Conservation (phyloP, 2,113 vertebrate species). For the Camelus bactrianus region DNA sequence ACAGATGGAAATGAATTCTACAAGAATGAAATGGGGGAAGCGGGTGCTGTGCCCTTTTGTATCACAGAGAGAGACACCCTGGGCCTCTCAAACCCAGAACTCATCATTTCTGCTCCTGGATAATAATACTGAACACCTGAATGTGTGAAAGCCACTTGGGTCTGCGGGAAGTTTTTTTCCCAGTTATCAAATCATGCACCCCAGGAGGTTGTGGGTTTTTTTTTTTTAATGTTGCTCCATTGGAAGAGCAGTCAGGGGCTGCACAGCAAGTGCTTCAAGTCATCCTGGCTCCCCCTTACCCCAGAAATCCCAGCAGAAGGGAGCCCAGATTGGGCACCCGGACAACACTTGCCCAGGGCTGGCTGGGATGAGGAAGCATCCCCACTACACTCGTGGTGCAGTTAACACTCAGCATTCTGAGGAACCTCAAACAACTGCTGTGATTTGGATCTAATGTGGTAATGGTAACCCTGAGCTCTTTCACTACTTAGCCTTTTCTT, state of each 20-base stretch:
- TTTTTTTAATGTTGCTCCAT: neutral
- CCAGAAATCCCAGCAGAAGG: neutral
- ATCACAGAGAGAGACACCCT: neutral
- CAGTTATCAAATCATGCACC: neutral
- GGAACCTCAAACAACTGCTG: neutral
- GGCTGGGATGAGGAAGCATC: neutral
- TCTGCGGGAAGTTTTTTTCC: neutral
- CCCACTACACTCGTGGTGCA: rapidly evolving
- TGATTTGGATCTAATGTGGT: neutral
- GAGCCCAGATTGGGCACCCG: neutral
- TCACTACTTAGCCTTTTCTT: neutral
- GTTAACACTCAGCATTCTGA: neutral
- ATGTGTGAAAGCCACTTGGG: neutral
- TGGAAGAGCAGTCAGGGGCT: neutral
- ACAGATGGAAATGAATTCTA: conserved; percentile 3
- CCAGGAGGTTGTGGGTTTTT: neutral
- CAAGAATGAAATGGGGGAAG: neutral
- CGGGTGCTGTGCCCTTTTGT: neutral
- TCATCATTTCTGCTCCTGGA: conserved; percentile 10
- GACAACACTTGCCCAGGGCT: neutral
- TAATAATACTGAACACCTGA: neutral
- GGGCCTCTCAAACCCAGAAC: neutral
- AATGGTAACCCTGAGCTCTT: neutral
- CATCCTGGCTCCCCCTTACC: neutral
- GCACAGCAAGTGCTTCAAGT: neutral